Percentiles rank a stretch among this genome's conserved stretches.
phyloP scores from a whole-genome alignment of 1,140 invertebrate species.

The Drosophila chauvacae region DNA sequence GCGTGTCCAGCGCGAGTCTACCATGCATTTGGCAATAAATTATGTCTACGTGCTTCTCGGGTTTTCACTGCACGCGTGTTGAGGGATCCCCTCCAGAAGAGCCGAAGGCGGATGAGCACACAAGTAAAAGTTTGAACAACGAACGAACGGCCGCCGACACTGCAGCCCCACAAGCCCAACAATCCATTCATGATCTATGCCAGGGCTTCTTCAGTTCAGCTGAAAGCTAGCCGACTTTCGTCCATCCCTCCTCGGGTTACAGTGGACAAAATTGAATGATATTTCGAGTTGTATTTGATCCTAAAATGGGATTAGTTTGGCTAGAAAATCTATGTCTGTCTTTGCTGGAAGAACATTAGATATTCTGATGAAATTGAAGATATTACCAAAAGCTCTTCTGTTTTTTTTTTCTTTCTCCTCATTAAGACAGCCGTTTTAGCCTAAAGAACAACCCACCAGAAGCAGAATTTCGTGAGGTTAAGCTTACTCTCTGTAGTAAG shows the following conservation, averaged over 20 bases:
- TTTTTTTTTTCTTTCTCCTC: too few relatives aligned
- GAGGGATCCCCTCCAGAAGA: slow-evolving; percentile 15
- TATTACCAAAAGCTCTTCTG: too few relatives aligned
- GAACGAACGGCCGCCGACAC: background rate
- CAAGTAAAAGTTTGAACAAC: slow-evolving; percentile 32
- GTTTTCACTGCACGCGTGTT: slow-evolving; percentile 55
- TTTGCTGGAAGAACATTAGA: too few relatives aligned
- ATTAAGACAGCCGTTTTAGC: too few relatives aligned
- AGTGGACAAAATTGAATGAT: background rate
- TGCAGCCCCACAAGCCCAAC: background rate
- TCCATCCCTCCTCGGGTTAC: background rate
- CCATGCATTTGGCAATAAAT: slow-evolving; percentile 65
- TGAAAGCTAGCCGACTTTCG: background rate
- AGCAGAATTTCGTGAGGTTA: too few relatives aligned
- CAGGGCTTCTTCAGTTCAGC: slow-evolving; percentile 11
- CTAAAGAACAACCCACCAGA: too few relatives aligned
- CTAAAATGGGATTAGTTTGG: background rate
- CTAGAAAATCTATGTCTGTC: too few relatives aligned
- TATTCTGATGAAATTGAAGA: too few relatives aligned
- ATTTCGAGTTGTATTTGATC: background rate
- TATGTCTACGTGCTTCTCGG: slow-evolving; percentile 61
- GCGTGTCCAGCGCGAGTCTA: slow-evolving; percentile 54
- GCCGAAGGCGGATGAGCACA: slow-evolving; percentile 3
- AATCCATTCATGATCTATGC: slow-evolving; percentile 33
- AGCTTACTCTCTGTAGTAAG: too few relatives aligned